Evolutionary conservation across 2,888 invertebrate genomes (phyloP).

Genomic region (Volucella inanis): DNA sequence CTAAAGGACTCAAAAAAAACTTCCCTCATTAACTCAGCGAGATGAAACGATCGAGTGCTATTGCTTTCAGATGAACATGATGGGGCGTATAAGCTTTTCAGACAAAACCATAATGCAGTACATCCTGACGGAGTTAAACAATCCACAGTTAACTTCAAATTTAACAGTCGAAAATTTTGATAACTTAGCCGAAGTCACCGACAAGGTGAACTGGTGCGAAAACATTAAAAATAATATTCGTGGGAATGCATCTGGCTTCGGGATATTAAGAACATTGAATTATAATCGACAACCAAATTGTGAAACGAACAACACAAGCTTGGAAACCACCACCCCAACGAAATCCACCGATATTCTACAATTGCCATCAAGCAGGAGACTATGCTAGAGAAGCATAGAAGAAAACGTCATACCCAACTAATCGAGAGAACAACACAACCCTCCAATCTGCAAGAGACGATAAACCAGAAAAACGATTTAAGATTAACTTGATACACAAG

Average conservation of each 20-base stretch:
- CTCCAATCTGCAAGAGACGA: constrained; percentile 4
- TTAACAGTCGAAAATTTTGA: constrained; percentile 2
- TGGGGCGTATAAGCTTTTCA: neutral
- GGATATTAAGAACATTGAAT: no score
- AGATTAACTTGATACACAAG: constrained; percentile 15
- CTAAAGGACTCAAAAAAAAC: constrained; percentile 10
- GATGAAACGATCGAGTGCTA: constrained; percentile 20
- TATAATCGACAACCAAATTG: no score
- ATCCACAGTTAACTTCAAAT: no score
- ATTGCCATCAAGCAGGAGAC: constrained; percentile 23
- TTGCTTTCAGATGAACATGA: constrained; percentile 32
- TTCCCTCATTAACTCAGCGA: constrained; percentile 12
- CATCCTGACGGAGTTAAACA: no score
- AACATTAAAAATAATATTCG: no score
- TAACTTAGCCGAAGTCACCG: constrained; percentile 13
- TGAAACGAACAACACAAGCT: no score
- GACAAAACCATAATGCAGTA: constrained; percentile 29
- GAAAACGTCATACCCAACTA: constrained; percentile 2
- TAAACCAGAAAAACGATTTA: constrained; percentile 17
- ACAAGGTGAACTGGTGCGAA: constrained; percentile 18
- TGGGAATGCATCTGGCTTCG: no score
- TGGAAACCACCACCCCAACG: constrained; percentile 11
- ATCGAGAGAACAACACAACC: constrained; percentile 4
- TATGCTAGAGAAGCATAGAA: constrained; percentile 11
- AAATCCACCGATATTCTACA: constrained; percentile 11